A percentile compares a stretch with the other conserved stretches of the same genome.
Evolutionary conservation across 2,113 vertebrate genomes (phyloP).

Genomic region (Pogonocichla stellata): DNA sequence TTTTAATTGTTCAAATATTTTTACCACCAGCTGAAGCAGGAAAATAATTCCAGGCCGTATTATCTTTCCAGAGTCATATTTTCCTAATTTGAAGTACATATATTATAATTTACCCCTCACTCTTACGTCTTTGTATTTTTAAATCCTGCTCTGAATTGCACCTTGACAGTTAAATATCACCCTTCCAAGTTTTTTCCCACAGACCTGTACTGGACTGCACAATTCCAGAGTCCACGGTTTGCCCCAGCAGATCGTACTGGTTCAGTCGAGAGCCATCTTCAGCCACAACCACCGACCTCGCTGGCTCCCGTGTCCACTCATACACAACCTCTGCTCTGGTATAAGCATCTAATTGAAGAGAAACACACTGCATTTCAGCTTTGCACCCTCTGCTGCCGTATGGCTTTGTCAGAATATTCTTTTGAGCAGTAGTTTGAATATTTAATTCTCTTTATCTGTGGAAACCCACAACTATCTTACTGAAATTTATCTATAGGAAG

Average conservation of each 20-base stretch:
- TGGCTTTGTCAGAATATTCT: not conserved
- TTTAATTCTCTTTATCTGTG: not conserved
- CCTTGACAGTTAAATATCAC: not conserved
- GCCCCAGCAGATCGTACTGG: constrained; percentile 96
- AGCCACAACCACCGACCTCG: constrained; percentile 93
- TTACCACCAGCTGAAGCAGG: not conserved
- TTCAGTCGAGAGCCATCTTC: constrained; percentile 96
- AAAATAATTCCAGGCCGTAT: not conserved
- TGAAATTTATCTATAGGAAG: not conserved
- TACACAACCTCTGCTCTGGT: constrained; percentile 96
- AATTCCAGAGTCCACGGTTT: constrained; percentile 94
- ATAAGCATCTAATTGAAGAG: constrained; percentile 87
- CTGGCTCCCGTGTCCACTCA: constrained; percentile 93
- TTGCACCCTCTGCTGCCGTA: not conserved
- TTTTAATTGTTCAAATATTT: not conserved
- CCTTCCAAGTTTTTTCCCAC: not conserved
- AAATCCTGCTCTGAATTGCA: not conserved
- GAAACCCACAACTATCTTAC: not conserved
- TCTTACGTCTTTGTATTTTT: not conserved
- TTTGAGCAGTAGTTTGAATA: not conserved
- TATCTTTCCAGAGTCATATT: not conserved
- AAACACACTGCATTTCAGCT: not conserved
- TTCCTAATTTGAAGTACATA: not conserved
- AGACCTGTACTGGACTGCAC: constrained; percentile 96
- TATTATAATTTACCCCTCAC: not conserved